Evolutionary conservation across 1,140 invertebrate species (phyloP).

Genomic region (Mamestra configurata): DNA sequence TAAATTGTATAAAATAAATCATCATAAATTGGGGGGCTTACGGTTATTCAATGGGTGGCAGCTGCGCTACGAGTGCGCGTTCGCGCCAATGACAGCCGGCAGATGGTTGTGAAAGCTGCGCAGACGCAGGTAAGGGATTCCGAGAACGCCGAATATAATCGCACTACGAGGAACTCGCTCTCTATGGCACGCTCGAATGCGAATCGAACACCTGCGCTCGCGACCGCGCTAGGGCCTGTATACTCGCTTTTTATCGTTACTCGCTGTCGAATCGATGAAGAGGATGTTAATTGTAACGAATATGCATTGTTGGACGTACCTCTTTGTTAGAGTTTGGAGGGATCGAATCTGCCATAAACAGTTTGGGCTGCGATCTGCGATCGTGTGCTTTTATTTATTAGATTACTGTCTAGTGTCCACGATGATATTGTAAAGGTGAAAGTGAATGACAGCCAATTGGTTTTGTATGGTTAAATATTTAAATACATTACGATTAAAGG

Average conservation of each 20-base stretch:
- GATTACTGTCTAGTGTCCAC: neutral
- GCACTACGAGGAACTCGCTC: constrained; percentile 81
- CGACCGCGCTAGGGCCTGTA: constrained; percentile 21
- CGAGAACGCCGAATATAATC: constrained; percentile 87
- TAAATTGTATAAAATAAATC: constrained; percentile 46
- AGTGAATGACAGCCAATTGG: neutral
- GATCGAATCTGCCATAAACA: neutral
- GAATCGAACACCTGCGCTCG: constrained; percentile 68
- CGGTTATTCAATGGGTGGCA: constrained; percentile 57
- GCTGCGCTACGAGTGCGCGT: constrained; percentile 61
- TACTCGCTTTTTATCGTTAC: constrained; percentile 11
- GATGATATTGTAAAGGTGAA: neutral
- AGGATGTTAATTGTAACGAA: constrained; percentile 38
- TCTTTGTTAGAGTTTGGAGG: neutral
- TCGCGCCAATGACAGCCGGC: constrained; percentile 71
- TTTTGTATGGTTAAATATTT: neutral
- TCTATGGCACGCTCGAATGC: constrained; percentile 73
- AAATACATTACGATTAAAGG: too few species aligned
- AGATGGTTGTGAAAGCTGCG: constrained; percentile 85
- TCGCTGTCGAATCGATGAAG: constrained; percentile 19
- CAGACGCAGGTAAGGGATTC: constrained; percentile 82
- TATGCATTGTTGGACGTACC: constrained; percentile 13
- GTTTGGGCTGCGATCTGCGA: neutral
- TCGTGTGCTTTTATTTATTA: neutral
- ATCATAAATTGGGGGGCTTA: constrained; percentile 35